Evolutionary conservation across 35 echinoderm and acorn worm genomes (phyloP).

Genomic region (Apostichopus japonicus): DNA sequence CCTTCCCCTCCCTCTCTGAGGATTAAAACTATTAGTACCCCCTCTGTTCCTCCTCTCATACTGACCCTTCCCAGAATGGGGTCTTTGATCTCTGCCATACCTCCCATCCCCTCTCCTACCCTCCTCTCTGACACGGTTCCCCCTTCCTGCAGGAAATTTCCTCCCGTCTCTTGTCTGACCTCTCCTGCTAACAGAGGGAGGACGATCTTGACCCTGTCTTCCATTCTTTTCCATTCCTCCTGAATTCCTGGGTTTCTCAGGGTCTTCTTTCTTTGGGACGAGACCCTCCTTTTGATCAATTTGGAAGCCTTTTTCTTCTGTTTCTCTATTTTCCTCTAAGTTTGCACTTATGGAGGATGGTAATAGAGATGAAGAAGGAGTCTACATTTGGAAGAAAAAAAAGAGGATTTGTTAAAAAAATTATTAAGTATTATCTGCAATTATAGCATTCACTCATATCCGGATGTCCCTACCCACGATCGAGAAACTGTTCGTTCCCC

Average conservation of each 20-base stretch:
- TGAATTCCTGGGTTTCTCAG: not conserved
- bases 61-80: not conserved
- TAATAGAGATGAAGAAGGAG: not conserved
- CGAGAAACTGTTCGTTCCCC: too few relatives aligned
- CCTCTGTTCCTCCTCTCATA: not conserved
- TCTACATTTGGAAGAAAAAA: slow-evolving; percentile 4
- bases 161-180: not conserved
- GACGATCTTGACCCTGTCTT: not conserved
- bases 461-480: too few relatives aligned
- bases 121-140: not conserved
- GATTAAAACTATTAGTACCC: not conserved
- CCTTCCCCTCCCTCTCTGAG: not conserved
- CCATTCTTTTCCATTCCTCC: not conserved
- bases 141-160: not conserved
- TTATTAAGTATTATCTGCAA: too few relatives aligned
- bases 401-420: not conserved
- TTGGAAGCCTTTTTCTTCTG: not conserved
- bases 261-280: not conserved
- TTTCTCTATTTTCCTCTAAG: not conserved
- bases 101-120: not conserved
- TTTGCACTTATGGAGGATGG: too few relatives aligned
- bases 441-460: too few relatives aligned
- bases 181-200: not conserved
- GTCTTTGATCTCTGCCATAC: not conserved
- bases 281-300: slow-evolving; percentile 3